A percentile compares a stretch with the other conserved stretches of the same genome.
Evolutionary conservation across 2,888 invertebrate genomes (phyloP).

Genomic region (Mythimna albipuncta): DNA sequence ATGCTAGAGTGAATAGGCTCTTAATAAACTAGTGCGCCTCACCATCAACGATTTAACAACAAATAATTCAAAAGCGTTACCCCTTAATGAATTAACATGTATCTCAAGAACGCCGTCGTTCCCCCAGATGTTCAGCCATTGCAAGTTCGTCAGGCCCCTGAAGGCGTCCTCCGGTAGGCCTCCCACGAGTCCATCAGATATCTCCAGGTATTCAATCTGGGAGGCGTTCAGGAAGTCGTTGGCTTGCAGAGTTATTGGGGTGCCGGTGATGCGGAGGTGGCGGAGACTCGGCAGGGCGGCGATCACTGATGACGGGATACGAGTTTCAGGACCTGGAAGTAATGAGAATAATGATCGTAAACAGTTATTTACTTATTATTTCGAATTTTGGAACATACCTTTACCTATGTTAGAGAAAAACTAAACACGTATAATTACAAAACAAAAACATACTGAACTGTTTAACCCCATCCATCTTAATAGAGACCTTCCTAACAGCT

Average conservation of each 20-base stretch:
- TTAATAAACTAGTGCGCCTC: too few relatives aligned
- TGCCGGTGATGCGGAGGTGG: conserved; percentile 50
- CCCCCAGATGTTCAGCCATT: conserved; percentile 53
- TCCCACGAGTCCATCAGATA: conserved; percentile 34
- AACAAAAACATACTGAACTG: too few relatives aligned
- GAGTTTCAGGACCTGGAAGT: conserved; percentile 38
- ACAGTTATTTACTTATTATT: too few relatives aligned
- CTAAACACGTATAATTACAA: too few relatives aligned
- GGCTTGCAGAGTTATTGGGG: conserved; percentile 24
- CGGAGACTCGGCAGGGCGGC: conserved; percentile 51
- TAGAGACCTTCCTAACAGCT: background rate
- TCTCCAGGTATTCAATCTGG: conserved; percentile 34
- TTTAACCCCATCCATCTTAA: background rate
- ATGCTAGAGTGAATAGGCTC: too few relatives aligned
- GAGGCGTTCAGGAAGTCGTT: conserved; percentile 29
- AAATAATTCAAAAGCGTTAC: conserved; percentile 22
- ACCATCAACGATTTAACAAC: background rate
- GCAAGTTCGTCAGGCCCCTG: conserved; percentile 50
- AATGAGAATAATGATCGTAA: background rate
- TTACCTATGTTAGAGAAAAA: too few relatives aligned
- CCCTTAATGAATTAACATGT: conserved; percentile 52
- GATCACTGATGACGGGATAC: conserved; percentile 26
- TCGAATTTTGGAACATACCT: too few relatives aligned
- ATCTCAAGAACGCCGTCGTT: conserved; percentile 59
- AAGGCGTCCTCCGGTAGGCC: conserved; percentile 58